Evolutionary conservation across 2,888 invertebrate species (phyloP), one percentile per base, ranked within the genome.

Genomic region (Lapara coniferarum): DNA sequence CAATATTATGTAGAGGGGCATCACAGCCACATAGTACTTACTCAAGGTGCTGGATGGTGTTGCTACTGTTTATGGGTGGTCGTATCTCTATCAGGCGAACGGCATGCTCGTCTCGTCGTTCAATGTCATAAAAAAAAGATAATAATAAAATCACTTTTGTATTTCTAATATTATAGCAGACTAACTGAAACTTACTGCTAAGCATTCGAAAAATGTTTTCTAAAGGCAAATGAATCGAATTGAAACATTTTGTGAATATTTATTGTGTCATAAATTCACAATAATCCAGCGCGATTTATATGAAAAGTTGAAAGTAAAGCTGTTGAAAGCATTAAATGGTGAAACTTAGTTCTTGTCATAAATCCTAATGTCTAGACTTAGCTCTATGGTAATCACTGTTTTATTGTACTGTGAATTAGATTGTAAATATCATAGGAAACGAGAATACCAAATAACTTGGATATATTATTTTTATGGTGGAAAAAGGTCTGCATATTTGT

Each of bases 221-320:
- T 44, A 44, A 49, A 13, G 16, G 8, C 19, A 12, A 13, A 19
- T 4, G 46, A 12, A 59, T 59, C 16, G 19, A 49, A 49, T 49
- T 46, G 63, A 72, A 73, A 70, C 69, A 78, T 72, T 70, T 58
- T 71, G 69, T 63, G 53, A 53, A 70, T 53, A 66, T 69, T 66
- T 68, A 63, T 63, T 49, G 19, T 19, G 19, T 6, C 19, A 63
- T 49, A 63, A 63, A 63, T 49, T 63, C 63, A 19, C 16, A 63
- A 63, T 49, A 49, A 69, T 55, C 30, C 53, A 10, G 12, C 46
- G 30, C 49, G 66, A 69, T 69, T 57, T 66, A 69, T 69, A 13
- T 16, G 25, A n/a, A 57, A 25, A 57, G 51, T 66, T 66, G 12
- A n/a, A 56, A 30, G 30, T 16, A 14, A 66, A 66, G 49, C 69